These are phyloP conservation scores for Hydrozoanthus gracilis DNA, from an alignment of 92 coral and sea anemone genomes.

Conservation along the genomic window DNA sequence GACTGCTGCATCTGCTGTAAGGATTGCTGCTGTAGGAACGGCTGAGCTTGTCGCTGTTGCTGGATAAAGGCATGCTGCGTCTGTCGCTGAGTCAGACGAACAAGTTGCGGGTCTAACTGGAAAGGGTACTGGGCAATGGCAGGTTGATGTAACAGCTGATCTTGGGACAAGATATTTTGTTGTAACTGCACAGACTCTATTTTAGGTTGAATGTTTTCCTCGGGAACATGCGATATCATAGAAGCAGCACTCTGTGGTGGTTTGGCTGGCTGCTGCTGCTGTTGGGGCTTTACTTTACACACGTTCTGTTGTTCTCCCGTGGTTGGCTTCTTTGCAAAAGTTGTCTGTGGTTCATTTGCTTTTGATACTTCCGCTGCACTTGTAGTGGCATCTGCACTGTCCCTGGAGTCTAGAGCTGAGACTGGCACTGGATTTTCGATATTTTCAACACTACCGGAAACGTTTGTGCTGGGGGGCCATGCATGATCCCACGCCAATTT, in stretches of 20 bases:
- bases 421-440: constrained; percentile 61
- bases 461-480: constrained; percentile 67
- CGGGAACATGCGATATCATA: constrained; percentile 59
- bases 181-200: constrained; percentile 66
- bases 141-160: constrained; percentile 72
- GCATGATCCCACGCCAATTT: constrained; percentile 82
- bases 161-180: constrained; percentile 73
- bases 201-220: constrained; percentile 70
- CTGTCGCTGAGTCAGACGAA: constrained; percentile 81
- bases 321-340: constrained; percentile 78
- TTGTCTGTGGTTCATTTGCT: constrained; percentile 68
- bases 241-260: constrained; percentile 73
- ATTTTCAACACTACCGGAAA: constrained; percentile 52
- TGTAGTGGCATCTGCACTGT: constrained; percentile 62
- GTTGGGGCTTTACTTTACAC: constrained; percentile 97
- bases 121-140: constrained; percentile 70
- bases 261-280: constrained; percentile 88
- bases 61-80: constrained; percentile 53
- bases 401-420: constrained; percentile 58
- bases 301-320: constrained; percentile 92
- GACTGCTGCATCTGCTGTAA: constrained; percentile 81
- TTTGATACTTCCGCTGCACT: constrained; percentile 75
- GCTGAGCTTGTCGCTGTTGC: constrained; percentile 48
- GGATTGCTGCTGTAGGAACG: constrained; percentile 74
- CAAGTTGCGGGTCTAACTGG: constrained; percentile 66